Evolutionary conservation across 2,113 vertebrate genomes (phyloP), one percentile per base, ranked within the genome.

Genomic region (Percina caprodes): DNA sequence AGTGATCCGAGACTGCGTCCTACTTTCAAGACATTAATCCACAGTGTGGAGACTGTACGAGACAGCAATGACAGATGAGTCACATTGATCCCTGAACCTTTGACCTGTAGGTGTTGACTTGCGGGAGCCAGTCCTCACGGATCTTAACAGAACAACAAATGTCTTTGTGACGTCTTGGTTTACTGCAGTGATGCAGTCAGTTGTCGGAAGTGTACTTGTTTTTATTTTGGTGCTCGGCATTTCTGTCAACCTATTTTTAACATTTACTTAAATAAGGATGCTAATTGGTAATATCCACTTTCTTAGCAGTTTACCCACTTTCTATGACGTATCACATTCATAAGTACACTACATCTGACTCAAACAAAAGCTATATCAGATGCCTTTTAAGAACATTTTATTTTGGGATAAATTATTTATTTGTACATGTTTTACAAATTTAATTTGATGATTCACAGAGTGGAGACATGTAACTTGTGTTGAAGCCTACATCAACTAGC

Each of bases 41-140:
- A 95, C 69, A 95, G 89, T 49, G 96, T 99, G 90, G 97, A 97
- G 92, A 80, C 85, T 2, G 93, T 97, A 69, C 95, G 96, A 88
- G 96, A 97, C 69, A 92, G 68, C 86, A 92, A 95, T 92, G 94
- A 94, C 61, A 92, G 88, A 82, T 98, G 94, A 98, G 61, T 19
- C 1, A 2, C 71, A 24, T 10, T n/a, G n/a, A 69, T 23, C 45
- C 24, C 45, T 49, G 6, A 51, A 72, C 75, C 62, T 78, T 61
- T 78, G 80, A 78, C 76, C 75, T 80, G 52, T 67, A 71, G 67
- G 48, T 8, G n/a, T 56, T 16, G 49, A 61, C 55, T 23, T 4
- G 26, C 0, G 4, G 55, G 6, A 65, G 33, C 42, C 42, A 18
- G 46, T 58, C 69, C 35, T 69, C 19, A 49, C 30, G 48, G 42